These are phyloP conservation scores for Oxyscelio sp. DNA, from an alignment of 2,888 invertebrate genomes.

Conservation along the genomic window DNA sequence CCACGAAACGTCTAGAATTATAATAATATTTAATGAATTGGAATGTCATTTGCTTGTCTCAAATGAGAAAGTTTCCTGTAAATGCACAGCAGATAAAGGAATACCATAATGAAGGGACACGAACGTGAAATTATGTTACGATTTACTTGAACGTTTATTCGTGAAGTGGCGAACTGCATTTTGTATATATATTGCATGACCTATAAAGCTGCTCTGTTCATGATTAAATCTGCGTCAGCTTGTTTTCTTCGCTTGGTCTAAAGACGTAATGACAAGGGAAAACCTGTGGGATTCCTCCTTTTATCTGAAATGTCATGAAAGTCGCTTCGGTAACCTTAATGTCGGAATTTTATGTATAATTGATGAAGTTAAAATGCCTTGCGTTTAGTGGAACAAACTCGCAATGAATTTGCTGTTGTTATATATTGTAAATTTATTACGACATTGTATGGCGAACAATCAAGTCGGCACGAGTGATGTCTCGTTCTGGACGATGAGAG, in stretches of 20 bases:
- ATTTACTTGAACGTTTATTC: slow-evolving; percentile 42
- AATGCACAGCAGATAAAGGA: slow-evolving; percentile 29
- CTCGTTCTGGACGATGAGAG: slow-evolving; percentile 10
- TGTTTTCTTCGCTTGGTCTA: slow-evolving; percentile 14
- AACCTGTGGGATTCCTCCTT: neutral
- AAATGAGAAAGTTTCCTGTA: slow-evolving; percentile 52
- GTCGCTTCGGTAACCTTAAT: slow-evolving; percentile 4
- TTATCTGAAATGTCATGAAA: slow-evolving; percentile 9
- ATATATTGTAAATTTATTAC: slow-evolving; percentile 9
- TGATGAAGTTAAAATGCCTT: slow-evolving; percentile 4
- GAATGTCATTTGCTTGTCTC: slow-evolving; percentile 75
- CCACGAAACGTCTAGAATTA: too few relatives aligned
- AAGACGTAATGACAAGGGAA: neutral
- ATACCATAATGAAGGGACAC: slow-evolving; percentile 35
- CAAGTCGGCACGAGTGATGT: slow-evolving; percentile 7
- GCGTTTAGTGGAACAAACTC: slow-evolving; percentile 7
- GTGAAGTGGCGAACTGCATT: slow-evolving; percentile 19
- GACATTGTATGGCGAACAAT: neutral
- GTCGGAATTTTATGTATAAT: slow-evolving; percentile 6
- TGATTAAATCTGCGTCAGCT: slow-evolving; percentile 7
- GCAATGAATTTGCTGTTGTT: slow-evolving; percentile 5
- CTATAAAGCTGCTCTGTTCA: neutral
- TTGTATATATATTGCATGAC: slow-evolving; percentile 21
- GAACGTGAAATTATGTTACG: slow-evolving; percentile 43
- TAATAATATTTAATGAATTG: slow-evolving; percentile 79